A percentile compares a stretch with the other conserved stretches of the same genome.
Evolutionary conservation across 2,797 vertebrate genomes (phyloP).

Genomic region (Anguilla megastoma): DNA sequence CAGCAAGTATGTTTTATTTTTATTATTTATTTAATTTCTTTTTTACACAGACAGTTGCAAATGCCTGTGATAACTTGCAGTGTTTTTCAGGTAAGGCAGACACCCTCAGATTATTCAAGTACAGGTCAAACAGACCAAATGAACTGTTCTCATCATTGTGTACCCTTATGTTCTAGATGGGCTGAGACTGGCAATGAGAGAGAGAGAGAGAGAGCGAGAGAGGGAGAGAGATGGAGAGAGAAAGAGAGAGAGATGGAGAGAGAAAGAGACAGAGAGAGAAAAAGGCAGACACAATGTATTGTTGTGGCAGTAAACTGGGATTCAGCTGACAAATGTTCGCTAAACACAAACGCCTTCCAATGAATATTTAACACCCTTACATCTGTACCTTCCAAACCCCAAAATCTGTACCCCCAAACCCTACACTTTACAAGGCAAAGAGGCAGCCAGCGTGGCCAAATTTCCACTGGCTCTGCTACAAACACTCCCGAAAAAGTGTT

Average conservation of each 20-base stretch:
- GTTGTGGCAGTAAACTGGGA: not conserved
- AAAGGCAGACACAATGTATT: not conserved
- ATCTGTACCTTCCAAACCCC: not conserved
- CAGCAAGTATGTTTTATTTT: too few relatives aligned
- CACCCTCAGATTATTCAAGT: too few relatives aligned
- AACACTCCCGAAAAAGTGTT: not conserved
- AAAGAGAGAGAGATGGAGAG: not conserved
- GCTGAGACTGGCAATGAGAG: too few relatives aligned
- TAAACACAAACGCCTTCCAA: slow-evolving; percentile 23
- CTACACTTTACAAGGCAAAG: not conserved
- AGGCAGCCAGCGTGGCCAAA: not conserved
- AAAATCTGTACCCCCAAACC: not conserved
- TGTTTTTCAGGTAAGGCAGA: too few relatives aligned
- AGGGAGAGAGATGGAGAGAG: not conserved
- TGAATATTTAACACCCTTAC: slow-evolving; percentile 30
- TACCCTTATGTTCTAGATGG: too few relatives aligned
- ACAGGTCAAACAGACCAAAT: too few relatives aligned
- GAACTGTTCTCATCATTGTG: too few relatives aligned
- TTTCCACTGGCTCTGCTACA: not conserved
- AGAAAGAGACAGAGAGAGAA: not conserved
- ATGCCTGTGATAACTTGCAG: too few relatives aligned
- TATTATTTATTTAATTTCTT: too few relatives aligned
- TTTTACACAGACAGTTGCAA: too few relatives aligned
- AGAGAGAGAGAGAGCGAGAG: not conserved
- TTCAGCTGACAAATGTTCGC: slow-evolving; percentile 21